Conservation (phyloP, 2,888 invertebrate species). For the Xestia rhomboidea region DNA sequence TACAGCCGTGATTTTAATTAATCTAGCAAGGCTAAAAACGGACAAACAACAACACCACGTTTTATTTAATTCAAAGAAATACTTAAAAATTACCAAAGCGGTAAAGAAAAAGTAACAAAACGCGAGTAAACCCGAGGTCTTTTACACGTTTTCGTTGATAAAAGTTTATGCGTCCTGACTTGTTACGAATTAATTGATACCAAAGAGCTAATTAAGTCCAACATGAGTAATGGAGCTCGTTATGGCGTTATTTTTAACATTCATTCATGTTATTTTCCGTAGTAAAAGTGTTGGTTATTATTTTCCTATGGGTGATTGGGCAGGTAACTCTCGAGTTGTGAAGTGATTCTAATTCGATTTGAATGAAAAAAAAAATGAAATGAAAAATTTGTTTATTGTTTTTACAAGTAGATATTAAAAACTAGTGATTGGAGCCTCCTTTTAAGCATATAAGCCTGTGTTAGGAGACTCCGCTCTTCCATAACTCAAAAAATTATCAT, state of each 20-base stretch:
- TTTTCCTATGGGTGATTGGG: neutral
- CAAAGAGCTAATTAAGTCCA: conserved; percentile 29
- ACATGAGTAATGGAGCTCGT: conserved; percentile 20
- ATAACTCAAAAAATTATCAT: no score
- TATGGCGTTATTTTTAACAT: conserved; percentile 11
- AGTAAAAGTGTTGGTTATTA: conserved; percentile 1
- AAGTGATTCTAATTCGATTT: neutral
- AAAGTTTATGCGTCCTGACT: conserved; percentile 33
- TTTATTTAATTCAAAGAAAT: no score
- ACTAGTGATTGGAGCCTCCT: no score
- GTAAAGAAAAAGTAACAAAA: neutral
- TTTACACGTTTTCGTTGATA: conserved; percentile 27
- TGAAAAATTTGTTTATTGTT: no score
- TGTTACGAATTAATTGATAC: conserved; percentile 46
- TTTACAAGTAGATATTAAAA: no score
- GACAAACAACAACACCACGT: no score
- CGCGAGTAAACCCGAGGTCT: neutral
- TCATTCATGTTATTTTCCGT: conserved; percentile 24
- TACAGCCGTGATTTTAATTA: no score
- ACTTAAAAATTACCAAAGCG: no score
- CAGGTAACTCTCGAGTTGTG: neutral
- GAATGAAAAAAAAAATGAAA: no score
- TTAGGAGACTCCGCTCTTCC: no score
- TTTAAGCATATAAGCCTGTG: no score
- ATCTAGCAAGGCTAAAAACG: no score